Base-by-base conservation (phyloP, 2,797 vertebrate species). In the Streptopelia turtur region DNA sequence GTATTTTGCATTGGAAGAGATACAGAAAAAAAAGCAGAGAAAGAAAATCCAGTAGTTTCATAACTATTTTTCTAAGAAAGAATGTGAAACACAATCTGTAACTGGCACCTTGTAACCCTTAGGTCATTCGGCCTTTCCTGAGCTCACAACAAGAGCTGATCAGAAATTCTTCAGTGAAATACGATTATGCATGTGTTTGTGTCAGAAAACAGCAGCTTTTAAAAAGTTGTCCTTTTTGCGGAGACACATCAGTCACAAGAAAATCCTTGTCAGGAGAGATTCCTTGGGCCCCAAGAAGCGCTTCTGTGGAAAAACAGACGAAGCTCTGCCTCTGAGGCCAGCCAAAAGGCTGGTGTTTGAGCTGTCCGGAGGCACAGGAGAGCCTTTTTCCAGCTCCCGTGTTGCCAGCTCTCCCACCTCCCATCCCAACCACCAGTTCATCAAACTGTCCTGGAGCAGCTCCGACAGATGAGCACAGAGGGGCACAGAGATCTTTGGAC, bases 61-160 rank as follows among this genome's bases (percentile, higher is more conserved):
- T 90, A 95, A 94, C 80, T 79, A n/a, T 95, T 96, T 96, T 97
- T 91, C 89, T 94, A 94, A 94, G 94, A 91, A 97, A 90, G 82
- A 97, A 95, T 94, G 94, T 95, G 93, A 95, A 97, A 96, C 43
- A 53, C 37, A 94, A 90, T 94, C 93, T 90, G 90, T 80, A 94
- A 90, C 77, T 94, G 95, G 93, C 95, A 97, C 90, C 94, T 96
- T 92, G 71, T 71, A 89, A 89, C 77, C 94, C 90, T 89, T 74
- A 94, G 78, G 76, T 95, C 90, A 90, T 94, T 68, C 95, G 83
- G 74, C 70, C 80, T 82, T 87, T 88, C 45, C 64, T 79, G 77
- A 95, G 87, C 49, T 90, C 56, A 39, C 53, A 61, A 59, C 27
- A 63, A 89, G 83, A 85, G 83, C 39, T 3, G 1, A 63, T 71